phyloP scores from a whole-genome alignment of 1,140 invertebrate genomes.

The Artemia franciscana region DNA sequence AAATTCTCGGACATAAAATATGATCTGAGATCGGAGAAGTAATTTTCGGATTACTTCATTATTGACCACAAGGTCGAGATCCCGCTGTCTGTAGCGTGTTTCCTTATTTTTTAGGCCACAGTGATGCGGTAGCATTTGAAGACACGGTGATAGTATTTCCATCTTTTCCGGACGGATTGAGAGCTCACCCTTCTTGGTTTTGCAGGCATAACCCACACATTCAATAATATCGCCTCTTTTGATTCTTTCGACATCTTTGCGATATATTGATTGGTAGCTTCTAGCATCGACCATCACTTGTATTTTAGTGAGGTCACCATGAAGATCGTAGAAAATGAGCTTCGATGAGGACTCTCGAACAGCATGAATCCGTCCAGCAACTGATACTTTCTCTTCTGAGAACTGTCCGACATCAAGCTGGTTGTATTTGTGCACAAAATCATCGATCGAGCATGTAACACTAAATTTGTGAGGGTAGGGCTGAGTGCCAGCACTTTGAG shows the following conservation, averaged over 20 bases:
- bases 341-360: slow-evolving; percentile 84
- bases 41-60: slow-evolving; percentile 71
- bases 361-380: slow-evolving; percentile 61
- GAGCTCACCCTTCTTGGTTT: slow-evolving; percentile 94
- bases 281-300: slow-evolving; percentile 90
- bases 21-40: slow-evolving; percentile 66
- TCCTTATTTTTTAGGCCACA: slow-evolving; percentile 94
- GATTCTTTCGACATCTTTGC: slow-evolving; percentile 51
- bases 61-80: slow-evolving; percentile 92
- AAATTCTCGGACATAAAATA: slow-evolving; percentile 71
- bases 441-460: too few relatives aligned
- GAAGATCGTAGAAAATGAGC: slow-evolving; percentile 87
- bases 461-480: too few relatives aligned
- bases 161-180: slow-evolving; percentile 73
- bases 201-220: slow-evolving; percentile 63
- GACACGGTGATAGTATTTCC: slow-evolving; percentile 71
- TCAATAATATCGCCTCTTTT: slow-evolving; percentile 91
- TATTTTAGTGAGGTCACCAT: slow-evolving; percentile 78
- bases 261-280: slow-evolving; percentile 47
- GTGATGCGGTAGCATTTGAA: slow-evolving; percentile 96
- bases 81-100: slow-evolving; percentile 79
- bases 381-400: too few relatives aligned
- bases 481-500: too few relatives aligned
- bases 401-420: too few relatives aligned
- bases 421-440: too few relatives aligned